phyloP scores from a whole-genome alignment of 2,888 invertebrate species.

The Carpatolechia fugitivella region DNA sequence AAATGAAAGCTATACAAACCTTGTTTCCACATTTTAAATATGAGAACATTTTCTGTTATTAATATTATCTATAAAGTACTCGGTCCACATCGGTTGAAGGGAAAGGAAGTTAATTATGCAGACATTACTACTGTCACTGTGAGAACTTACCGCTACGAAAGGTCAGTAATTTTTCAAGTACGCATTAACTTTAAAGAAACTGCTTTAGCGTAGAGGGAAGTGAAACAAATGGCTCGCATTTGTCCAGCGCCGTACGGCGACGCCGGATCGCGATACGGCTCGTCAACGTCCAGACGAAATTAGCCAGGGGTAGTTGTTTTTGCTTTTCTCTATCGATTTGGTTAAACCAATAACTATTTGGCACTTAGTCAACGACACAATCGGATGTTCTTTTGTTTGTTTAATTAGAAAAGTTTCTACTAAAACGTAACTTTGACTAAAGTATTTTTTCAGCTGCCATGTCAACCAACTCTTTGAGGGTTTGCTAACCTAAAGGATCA shows the following conservation, averaged over 20 bases:
- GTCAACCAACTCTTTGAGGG: no score
- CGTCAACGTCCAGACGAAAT: conserved; percentile 25
- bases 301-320: conserved; percentile 23
- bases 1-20: not conserved
- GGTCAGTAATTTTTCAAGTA: conserved; percentile 1
- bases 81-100: conserved; percentile 5
- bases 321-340: conserved; percentile 23
- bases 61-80: not conserved
- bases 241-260: conserved; percentile 23
- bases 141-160: not conserved
- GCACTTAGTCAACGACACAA: conserved; percentile 19
- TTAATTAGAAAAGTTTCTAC: not conserved
- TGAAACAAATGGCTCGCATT: conserved; percentile 27
- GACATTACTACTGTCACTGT: not conserved
- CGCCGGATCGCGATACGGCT: conserved; percentile 14
- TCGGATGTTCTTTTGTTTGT: not conserved
- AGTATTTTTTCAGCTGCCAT: no score
- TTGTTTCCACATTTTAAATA: not conserved
- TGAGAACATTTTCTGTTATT: not conserved
- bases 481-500: no score
- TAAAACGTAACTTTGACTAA: not conserved
- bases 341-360: conserved; percentile 17
- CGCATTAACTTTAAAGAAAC: conserved; percentile 22
- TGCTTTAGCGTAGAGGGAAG: conserved; percentile 24
- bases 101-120: not conserved